Percentiles rank a stretch among this genome's conserved stretches.
These are phyloP conservation scores for Pampusana beccarii DNA, from an alignment of 2,113 vertebrate species.

Conservation along the genomic window DNA sequence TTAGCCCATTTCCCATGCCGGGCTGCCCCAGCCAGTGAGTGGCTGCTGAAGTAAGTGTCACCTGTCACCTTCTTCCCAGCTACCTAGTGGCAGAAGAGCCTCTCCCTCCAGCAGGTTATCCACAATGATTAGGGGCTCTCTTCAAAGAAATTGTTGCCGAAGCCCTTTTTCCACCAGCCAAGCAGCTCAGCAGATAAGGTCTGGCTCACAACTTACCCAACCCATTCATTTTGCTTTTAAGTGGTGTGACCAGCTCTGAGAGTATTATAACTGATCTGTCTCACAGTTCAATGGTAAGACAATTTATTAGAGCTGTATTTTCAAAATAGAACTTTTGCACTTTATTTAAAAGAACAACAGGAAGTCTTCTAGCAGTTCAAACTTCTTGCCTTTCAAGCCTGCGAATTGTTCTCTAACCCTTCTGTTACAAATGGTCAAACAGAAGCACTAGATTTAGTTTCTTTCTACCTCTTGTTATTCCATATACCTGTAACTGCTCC, in stretches of 20 bases:
- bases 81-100: not conserved
- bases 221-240: not conserved
- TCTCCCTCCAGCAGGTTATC: not conserved
- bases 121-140: not conserved
- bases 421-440: not conserved
- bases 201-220: not conserved
- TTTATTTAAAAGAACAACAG: not conserved
- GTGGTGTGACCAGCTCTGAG: not conserved
- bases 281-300: not conserved
- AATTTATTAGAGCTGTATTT: not conserved
- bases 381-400: not conserved
- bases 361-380: not conserved
- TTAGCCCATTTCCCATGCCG: accelerated
- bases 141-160: not conserved
- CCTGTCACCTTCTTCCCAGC: not conserved
- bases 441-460: not conserved
- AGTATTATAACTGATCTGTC: not conserved
- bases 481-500: not conserved
- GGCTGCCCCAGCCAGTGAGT: not conserved
- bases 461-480: not conserved
- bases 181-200: not conserved
- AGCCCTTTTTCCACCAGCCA: not conserved
- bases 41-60: not conserved
- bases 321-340: not conserved
- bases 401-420: not conserved